These are phyloP conservation scores for Lycocerus yunnanus DNA, from an alignment of 2,888 invertebrate genomes.

Conservation along the genomic window DNA sequence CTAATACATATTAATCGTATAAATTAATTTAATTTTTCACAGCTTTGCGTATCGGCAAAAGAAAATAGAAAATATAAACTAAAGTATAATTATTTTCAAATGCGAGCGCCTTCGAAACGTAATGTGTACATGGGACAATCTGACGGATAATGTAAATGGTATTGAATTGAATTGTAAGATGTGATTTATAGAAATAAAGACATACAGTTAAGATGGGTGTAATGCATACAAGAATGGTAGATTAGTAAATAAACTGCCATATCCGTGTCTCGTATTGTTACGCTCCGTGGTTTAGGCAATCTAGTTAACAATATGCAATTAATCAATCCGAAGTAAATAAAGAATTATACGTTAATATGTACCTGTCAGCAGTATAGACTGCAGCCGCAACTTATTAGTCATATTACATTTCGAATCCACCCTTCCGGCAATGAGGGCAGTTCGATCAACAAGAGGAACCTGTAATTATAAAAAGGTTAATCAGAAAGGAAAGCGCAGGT, in stretches of 20 bases:
- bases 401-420: slow-evolving; percentile 12
- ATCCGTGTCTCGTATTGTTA: background rate
- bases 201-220: background rate
- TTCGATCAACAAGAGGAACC: slow-evolving; percentile 8
- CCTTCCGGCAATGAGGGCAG: slow-evolving; percentile 18
- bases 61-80: background rate
- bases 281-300: background rate
- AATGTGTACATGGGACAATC: too few species aligned
- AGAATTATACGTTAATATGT: slow-evolving; percentile 25
- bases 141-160: too few species aligned
- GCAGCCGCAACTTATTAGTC: slow-evolving; percentile 10
- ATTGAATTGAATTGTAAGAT: background rate
- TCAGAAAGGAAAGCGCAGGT: background rate
- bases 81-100: too few species aligned
- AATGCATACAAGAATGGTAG: background rate
- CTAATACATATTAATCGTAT: background rate
- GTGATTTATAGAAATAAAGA: background rate
- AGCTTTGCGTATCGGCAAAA: background rate
- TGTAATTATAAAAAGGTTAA: slow-evolving; percentile 13
- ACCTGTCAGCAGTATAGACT: slow-evolving; percentile 28
- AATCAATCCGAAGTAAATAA: slow-evolving; percentile 27
- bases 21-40: background rate
- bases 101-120: too few species aligned
- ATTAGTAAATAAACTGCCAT: background rate
- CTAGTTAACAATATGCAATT: slow-evolving; percentile 21